A percentile compares a stretch with the other conserved stretches of the same genome.
Conservation (phyloP, 2,113 vertebrate genomes). For the Spermophilus dauricus region DNA sequence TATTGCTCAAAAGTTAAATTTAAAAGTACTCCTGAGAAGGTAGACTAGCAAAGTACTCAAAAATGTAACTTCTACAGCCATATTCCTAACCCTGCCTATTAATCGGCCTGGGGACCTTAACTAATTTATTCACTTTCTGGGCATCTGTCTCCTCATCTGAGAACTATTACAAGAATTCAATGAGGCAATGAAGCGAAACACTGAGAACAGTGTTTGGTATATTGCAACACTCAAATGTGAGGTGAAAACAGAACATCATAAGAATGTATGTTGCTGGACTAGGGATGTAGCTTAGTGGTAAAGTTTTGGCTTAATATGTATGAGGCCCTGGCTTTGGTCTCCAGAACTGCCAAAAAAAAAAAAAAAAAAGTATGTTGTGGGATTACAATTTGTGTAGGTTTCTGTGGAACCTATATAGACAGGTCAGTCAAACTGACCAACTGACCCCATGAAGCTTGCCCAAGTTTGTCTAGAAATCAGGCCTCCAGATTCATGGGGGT, state of each 20-base stretch:
- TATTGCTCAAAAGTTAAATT: slow-evolving; percentile 46
- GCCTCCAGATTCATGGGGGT: background rate
- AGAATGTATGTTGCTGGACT: background rate
- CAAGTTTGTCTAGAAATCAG: slow-evolving; percentile 41
- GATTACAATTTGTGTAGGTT: background rate
- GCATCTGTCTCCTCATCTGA: slow-evolving; percentile 4
- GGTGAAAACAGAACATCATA: background rate
- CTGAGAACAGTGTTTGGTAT: slow-evolving; percentile 31
- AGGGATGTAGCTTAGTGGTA: background rate
- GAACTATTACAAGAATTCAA: background rate
- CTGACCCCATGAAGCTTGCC: background rate
- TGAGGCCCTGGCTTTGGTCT: background rate
- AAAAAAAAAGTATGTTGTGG: background rate
- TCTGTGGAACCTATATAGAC: background rate
- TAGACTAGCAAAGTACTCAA: background rate
- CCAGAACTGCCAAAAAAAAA: background rate
- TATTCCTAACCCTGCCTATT: background rate
- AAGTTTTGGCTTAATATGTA: background rate
- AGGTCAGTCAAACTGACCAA: background rate
- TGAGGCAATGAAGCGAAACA: background rate
- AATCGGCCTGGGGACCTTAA: background rate
- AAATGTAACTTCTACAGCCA: background rate
- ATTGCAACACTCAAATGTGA: background rate
- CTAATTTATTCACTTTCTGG: slow-evolving; percentile 38
- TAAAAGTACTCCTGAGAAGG: background rate